Base-by-base conservation (phyloP, 2,113 vertebrate species). In the Amblyornis subalaris region DNA sequence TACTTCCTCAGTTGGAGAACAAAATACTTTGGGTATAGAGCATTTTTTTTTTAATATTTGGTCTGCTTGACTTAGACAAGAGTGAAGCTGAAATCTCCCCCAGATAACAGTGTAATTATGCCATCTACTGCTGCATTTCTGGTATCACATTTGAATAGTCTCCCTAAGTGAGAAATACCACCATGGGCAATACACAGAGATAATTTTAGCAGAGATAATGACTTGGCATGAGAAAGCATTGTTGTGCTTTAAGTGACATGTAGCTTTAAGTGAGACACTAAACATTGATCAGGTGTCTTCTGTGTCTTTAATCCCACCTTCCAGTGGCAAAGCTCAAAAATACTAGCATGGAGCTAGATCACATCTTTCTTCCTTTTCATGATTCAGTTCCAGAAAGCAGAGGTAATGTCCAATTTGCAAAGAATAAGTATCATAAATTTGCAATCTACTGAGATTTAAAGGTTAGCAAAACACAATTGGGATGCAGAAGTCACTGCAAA, bases 51-150 rank as follows among this genome's bases (percentile, higher is more conserved):
- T 33, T 2, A 62, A 24, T 57, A 72, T 45, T 83, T 92, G 15
- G 2, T 45, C 11, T 60, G 13, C n/a, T 51, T 58, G 10, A 25
- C 38, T 89, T 38, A 60, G 26, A 18, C 33, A 65, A 6, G 12
- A 81, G 7, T 15, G 38, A n/a, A 67, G 10, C 17, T 62, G 48
- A 79, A 77, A n/a, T 86, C 77, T 95, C 42, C 10, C 23, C 26
- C 38, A 53, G 54, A 36, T 79, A 60, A 83, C 67, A 79, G 81
- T 53, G 50, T 93, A 88, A 89, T 93, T 91, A 78, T 89, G 91
- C 95, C 97, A 95, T 64, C 95, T 97, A 67, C 86, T 95, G 93
- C 84, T 24, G 3, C 20, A 21, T 82, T 95, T 93, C 69, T 95
- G 73, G 50, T 81, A 95, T 93, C 69, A 71, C 91, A 91, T 70